Percentiles rank a stretch among this genome's conserved stretches.
These are phyloP conservation scores for Apus apus DNA, from an alignment of 2,113 vertebrate species.

Conservation along the genomic window DNA sequence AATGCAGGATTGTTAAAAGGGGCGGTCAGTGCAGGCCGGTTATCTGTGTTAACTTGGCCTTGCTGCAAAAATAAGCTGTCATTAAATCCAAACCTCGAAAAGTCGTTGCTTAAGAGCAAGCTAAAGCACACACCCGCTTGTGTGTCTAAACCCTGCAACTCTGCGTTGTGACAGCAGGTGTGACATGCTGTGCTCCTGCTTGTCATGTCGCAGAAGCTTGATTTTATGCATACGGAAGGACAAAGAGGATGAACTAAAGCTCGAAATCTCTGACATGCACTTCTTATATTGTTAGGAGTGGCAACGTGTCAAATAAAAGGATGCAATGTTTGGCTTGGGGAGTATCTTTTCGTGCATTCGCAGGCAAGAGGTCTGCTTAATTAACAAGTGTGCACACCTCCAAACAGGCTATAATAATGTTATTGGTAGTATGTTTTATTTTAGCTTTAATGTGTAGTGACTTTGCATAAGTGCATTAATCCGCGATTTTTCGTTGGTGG, in stretches of 20 bases:
- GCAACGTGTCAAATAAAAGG: not conserved
- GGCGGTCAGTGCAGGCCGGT: not conserved
- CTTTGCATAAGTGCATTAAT: not conserved
- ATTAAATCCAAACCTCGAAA: not conserved
- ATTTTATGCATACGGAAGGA: not conserved
- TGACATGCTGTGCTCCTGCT: accelerated
- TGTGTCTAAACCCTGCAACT: accelerated
- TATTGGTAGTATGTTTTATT: not conserved
- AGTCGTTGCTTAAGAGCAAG: not conserved
- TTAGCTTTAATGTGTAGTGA: not conserved
- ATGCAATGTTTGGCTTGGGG: not conserved
- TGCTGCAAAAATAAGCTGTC: not conserved
- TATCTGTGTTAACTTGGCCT: not conserved
- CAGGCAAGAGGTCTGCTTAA: not conserved
- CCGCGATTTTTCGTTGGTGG: not conserved
- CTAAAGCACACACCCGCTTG: accelerated
- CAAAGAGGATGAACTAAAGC: not conserved
- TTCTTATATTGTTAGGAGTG: not conserved
- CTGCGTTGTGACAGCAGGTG: not conserved
- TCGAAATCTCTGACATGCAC: not conserved
- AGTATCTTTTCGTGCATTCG: not conserved
- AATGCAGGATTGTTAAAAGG: accelerated
- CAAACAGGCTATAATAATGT: accelerated
- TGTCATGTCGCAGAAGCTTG: not conserved
- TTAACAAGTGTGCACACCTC: not conserved